phyloP scores from a whole-genome alignment of 2,888 invertebrate species.

The Ennomos quercinarius region DNA sequence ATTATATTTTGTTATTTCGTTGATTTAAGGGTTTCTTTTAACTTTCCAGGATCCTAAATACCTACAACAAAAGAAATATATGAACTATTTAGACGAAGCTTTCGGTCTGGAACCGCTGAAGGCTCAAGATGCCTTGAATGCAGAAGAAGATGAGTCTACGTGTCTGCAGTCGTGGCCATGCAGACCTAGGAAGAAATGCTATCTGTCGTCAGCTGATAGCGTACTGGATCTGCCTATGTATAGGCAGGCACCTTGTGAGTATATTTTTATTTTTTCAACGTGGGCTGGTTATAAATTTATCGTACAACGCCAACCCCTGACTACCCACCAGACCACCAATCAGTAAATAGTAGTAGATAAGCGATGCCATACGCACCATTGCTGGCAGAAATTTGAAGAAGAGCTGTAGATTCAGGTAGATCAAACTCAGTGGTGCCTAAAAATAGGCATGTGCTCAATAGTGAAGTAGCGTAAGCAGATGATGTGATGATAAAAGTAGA shows the following conservation, averaged over 20 bases:
- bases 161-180: constrained; percentile 67
- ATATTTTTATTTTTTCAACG: constrained; percentile 9
- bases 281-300: too few relatives aligned
- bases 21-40: background rate
- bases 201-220: constrained; percentile 68
- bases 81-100: constrained; percentile 60
- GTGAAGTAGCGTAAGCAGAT: too few relatives aligned
- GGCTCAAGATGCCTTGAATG: constrained; percentile 14
- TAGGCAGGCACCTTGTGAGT: constrained; percentile 66
- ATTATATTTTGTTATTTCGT: too few relatives aligned
- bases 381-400: too few relatives aligned
- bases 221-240: constrained; percentile 73
- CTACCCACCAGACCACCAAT: too few relatives aligned
- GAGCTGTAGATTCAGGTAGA: too few relatives aligned
- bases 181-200: constrained; percentile 60
- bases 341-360: too few relatives aligned
- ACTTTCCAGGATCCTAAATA: constrained; percentile 57
- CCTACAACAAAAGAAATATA: constrained; percentile 60
- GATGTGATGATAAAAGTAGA: too few relatives aligned
- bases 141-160: constrained; percentile 27
- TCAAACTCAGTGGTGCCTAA: too few relatives aligned
- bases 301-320: too few relatives aligned
- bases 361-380: too few relatives aligned
- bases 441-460: too few relatives aligned
- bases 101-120: constrained; percentile 58